Conservation (phyloP, 2,797 vertebrate genomes). For the Chanos chanos region DNA sequence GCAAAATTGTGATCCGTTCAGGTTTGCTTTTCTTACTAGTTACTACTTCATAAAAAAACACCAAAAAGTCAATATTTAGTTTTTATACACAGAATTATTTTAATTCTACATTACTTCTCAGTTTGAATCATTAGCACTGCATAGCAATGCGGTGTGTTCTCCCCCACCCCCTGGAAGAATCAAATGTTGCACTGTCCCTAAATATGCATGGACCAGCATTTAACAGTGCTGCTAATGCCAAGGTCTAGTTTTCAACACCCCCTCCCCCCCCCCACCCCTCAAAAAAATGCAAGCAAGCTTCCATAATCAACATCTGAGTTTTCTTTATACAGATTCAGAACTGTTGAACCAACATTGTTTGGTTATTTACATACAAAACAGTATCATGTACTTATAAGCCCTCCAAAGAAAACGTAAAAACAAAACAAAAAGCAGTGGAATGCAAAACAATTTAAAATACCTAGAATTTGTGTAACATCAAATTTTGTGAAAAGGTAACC, state of each 20-base stretch:
- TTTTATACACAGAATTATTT: constrained; percentile 61
- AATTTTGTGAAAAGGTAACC: constrained; percentile 62
- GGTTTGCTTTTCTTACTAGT: constrained; percentile 25
- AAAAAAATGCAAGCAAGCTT: constrained; percentile 51
- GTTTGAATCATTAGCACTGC: constrained; percentile 50
- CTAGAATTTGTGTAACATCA: constrained; percentile 59
- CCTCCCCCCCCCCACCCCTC: constrained; percentile 16
- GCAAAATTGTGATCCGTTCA: constrained; percentile 55
- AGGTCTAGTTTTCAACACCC: constrained; percentile 36
- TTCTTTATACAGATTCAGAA: constrained; percentile 72
- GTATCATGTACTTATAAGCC: constrained; percentile 46
- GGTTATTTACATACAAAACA: constrained; percentile 70
- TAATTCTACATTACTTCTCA: constrained; percentile 49
- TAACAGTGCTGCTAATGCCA: constrained; percentile 53
- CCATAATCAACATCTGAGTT: constrained; percentile 55
- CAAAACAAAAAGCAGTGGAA: constrained; percentile 63
- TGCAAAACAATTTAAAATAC: constrained; percentile 64
- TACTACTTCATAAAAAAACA: constrained; percentile 49
- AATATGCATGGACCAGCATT: constrained; percentile 48
- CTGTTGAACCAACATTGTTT: constrained; percentile 66
- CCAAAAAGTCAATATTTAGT: constrained; percentile 37
- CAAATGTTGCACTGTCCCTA: constrained; percentile 50
- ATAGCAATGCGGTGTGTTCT: constrained; percentile 47
- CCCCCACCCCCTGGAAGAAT: constrained; percentile 49
- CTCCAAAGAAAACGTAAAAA: constrained; percentile 64